phyloP scores from a whole-genome alignment of 2,888 invertebrate species.

The Xestoiulus laeticollis region DNA sequence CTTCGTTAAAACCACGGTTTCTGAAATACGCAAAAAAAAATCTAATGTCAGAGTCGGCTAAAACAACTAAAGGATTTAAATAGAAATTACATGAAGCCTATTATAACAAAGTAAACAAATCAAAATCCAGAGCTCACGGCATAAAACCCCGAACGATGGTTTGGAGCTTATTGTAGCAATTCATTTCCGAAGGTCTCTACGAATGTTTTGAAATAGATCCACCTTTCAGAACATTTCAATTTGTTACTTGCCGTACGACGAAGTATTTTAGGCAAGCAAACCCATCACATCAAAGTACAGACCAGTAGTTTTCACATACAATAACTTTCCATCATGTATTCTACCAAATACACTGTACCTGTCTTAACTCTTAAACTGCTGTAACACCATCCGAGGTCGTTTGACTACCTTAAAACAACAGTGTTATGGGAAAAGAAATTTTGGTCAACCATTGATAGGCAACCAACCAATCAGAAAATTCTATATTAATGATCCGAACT shows the following conservation, averaged over 20 bases:
- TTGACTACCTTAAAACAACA: not conserved
- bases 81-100: not conserved
- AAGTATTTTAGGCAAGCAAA: too few relatives aligned
- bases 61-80: not conserved
- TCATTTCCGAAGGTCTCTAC: not conserved
- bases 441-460: too few relatives aligned
- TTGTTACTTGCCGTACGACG: too few relatives aligned
- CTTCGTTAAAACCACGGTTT: slow-evolving; percentile 50
- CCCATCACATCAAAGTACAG: too few relatives aligned
- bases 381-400: too few relatives aligned
- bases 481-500: too few relatives aligned
- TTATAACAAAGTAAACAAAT: not conserved
- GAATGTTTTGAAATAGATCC: not conserved
- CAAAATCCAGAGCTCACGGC: not conserved
- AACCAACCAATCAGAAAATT: too few relatives aligned
- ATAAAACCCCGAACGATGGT: not conserved
- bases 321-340: not conserved
- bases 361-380: not conserved
- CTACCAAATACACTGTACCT: not conserved
- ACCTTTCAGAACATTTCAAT: not conserved
- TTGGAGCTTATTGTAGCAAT: not conserved
- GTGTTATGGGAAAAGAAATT: not conserved
- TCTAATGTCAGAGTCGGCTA: not conserved
- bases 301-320: too few relatives aligned
- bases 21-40: too few relatives aligned